phyloP scores from a whole-genome alignment of 2,797 vertebrate species.

The Brachyalestes nurse region DNA sequence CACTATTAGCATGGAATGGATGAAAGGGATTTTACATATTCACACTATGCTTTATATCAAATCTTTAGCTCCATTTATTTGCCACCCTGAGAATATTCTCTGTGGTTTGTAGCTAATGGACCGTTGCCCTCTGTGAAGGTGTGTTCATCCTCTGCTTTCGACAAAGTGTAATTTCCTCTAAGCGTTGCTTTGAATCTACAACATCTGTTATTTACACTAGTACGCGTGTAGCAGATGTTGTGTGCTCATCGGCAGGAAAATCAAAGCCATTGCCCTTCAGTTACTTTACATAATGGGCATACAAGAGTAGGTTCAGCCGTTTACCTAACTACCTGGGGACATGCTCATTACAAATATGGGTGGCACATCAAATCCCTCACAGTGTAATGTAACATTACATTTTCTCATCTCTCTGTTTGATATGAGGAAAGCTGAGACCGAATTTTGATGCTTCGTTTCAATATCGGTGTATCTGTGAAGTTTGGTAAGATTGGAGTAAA shows the following conservation, averaged over 20 bases:
- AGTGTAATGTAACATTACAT: neutral
- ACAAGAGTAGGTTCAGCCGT: neutral
- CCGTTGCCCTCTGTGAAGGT: constrained; percentile 13
- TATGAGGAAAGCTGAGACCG: neutral
- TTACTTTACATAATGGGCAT: constrained; percentile 31
- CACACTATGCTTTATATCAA: neutral
- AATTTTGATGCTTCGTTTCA: neutral
- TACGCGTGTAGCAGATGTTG: constrained; percentile 38
- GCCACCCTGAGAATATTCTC: neutral
- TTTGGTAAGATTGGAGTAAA: neutral
- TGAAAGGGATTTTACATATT: neutral
- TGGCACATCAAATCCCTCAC: neutral
- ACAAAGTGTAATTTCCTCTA: constrained; percentile 39
- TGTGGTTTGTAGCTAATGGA: constrained; percentile 1
- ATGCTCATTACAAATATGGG: neutral
- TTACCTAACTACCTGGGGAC: constrained; percentile 1
- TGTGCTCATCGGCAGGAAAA: constrained; percentile 39
- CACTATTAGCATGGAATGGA: neutral
- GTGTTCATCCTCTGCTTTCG: constrained; percentile 13
- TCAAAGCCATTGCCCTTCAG: constrained; percentile 42
- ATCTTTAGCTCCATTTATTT: neutral
- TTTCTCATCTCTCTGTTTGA: neutral
- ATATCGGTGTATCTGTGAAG: neutral
- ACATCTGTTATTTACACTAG: constrained; percentile 49
- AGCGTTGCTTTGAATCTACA: constrained; percentile 37